phyloP scores from a whole-genome alignment of 2,113 vertebrate species.

The Mixornis gularis region DNA sequence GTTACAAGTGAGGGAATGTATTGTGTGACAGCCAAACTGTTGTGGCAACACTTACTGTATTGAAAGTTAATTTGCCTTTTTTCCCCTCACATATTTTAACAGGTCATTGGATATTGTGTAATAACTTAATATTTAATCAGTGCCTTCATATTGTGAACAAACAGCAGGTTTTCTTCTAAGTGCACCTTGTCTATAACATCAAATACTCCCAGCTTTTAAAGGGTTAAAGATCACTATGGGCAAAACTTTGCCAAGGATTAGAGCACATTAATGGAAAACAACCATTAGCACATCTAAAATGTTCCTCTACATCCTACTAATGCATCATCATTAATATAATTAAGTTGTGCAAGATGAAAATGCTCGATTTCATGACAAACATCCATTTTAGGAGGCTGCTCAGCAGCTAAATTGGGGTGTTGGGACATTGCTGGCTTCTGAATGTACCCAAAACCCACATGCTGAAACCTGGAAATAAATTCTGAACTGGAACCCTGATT shows the following conservation, averaged over 20 bases:
- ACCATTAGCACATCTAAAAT: background rate
- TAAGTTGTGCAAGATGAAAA: background rate
- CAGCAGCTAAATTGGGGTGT: background rate
- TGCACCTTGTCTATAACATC: background rate
- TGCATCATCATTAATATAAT: background rate
- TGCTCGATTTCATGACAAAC: rapidly evolving
- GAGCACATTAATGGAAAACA: background rate
- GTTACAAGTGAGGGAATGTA: background rate
- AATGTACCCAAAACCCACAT: background rate
- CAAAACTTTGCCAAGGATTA: background rate
- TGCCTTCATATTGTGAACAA: background rate
- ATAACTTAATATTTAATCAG: background rate
- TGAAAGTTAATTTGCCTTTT: background rate
- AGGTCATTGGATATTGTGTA: background rate
- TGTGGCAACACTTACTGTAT: background rate
- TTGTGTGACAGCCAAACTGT: background rate
- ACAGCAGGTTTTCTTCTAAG: background rate
- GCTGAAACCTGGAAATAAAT: background rate
- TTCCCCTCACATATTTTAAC: background rate
- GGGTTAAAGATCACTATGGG: background rate
- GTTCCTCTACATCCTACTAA: background rate
- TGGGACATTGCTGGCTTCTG: background rate
- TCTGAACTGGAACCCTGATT: background rate
- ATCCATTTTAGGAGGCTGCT: background rate
- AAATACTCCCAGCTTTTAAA: background rate